Base-by-base conservation (phyloP, 2,888 invertebrate genomes). In the Euclidia mi region DNA sequence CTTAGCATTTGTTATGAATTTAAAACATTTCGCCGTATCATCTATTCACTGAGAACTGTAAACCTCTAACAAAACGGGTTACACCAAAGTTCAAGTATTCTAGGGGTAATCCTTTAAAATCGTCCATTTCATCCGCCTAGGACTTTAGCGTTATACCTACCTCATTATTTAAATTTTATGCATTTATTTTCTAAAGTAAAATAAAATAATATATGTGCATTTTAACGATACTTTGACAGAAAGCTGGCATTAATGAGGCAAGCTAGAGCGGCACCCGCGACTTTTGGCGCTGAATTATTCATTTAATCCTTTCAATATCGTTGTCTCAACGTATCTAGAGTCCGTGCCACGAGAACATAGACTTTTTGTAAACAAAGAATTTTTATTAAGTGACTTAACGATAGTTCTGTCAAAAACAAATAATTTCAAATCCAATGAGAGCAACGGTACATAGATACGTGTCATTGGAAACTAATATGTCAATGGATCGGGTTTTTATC, bases 301-400 rank as follows among this genome's bases (percentile, higher is more conserved):
- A 89, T 89, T 89, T 89, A 89, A 89, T 89, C 89, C 89, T 89
- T 89, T 88, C 88, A 86, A 89, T 89, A 89, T 88, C 84, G 74
- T 75, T 78, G 79, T 80, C 83, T 81, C 78, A 78, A 79, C 79
- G 79, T 81, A 78, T 77, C 76, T 69, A n/a, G n/a, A n/a, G n/a
- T n/a, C n/a, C n/a, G n/a, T n/a, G n/a, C n/a, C n/a, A n/a, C n/a
- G n/a, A n/a, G n/a, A n/a, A n/a, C n/a, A n/a, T n/a, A n/a, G n/a
- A n/a, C n/a, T n/a, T n/a, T n/a, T n/a, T n/a, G n/a, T n/a, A n/a
- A n/a, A n/a, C n/a, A n/a, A n/a, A n/a, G n/a, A n/a, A n/a, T n/a
- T n/a, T n/a, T n/a, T n/a, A n/a, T n/a, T n/a, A n/a, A n/a, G n/a
- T n/a, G n/a, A n/a, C n/a, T n/a, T n/a, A n/a, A n/a, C n/a, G n/a